Evolutionary conservation across 2,797 vertebrate species (phyloP).

Genomic region (Phoeniculus purpureus): DNA sequence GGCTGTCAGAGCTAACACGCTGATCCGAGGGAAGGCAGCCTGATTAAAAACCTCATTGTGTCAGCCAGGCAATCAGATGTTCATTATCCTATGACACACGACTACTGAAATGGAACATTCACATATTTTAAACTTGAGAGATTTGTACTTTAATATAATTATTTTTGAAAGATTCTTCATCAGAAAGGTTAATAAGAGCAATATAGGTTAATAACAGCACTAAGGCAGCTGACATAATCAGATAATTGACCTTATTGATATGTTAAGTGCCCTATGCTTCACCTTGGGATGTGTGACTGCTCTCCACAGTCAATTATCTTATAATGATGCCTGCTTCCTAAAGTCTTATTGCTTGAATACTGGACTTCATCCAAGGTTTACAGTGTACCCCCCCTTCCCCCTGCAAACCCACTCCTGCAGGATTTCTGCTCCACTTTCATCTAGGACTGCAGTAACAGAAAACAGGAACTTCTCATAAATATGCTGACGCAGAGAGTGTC

Average conservation of each 20-base stretch:
- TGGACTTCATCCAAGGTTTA: constrained; percentile 1
- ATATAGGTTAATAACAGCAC: constrained; percentile 75
- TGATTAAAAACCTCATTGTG: constrained; percentile 71
- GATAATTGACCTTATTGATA: constrained; percentile 80
- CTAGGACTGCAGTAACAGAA: not conserved
- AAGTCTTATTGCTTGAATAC: constrained; percentile 9
- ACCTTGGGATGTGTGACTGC: constrained; percentile 67
- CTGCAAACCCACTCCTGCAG: not conserved
- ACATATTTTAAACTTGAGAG: constrained; percentile 72
- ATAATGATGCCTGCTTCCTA: constrained; percentile 53
- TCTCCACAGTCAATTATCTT: constrained; percentile 72
- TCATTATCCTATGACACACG: constrained; percentile 71
- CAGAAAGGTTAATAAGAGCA: constrained; percentile 80
- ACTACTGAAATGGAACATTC: constrained; percentile 71
- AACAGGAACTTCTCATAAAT: not conserved
- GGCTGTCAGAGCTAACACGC: constrained; percentile 29
- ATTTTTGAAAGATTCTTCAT: constrained; percentile 81
- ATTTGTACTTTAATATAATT: constrained; percentile 80
- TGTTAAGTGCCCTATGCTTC: constrained; percentile 72
- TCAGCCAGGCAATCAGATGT: constrained; percentile 65
- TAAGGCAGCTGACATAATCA: constrained; percentile 68
- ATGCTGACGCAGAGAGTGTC: not conserved
- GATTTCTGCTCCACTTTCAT: constrained; percentile 26
- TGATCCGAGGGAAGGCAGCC: constrained; percentile 40
- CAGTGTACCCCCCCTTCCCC: not conserved